Evolutionary conservation across 2,888 invertebrate genomes (phyloP), one percentile per base, ranked within the genome.

Genomic region (Luperina nickerlii): DNA sequence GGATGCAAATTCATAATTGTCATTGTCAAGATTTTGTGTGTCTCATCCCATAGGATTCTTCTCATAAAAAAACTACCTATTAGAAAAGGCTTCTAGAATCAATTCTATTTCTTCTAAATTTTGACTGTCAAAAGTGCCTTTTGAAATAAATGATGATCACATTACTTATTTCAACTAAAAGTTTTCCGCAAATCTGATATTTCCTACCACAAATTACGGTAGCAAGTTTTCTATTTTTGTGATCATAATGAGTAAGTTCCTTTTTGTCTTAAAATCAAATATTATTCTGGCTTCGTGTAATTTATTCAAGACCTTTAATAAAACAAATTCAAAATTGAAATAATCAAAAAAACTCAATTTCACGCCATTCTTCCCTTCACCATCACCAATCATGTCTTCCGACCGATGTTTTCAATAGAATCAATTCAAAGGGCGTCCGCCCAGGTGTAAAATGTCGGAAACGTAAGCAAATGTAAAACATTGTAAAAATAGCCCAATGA

Each of bases 401-500:
- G 66, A 63, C 60, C 18, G 66, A 63, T 8, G 24, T 66, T 66
- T 82, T 54, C 51, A 83, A 75, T 70, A 73, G 60, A 73, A 86
- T 72, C 74, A 67, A 83, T 83, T 76, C 78, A 82, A 82, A 85
- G 89, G 87, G 79, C 79, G 68, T 77, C 82, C 68, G 73, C 85
- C 82, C 79, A 82, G 86, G 81, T 87, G 83, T 87, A 83, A 79
- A 83, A 84, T 85, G 66, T 82, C 69, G 76, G 78, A 78, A 84
- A 82, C 80, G 71, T 77, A 81, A 87, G 85, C 77, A 84, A 77
- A 11, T 57, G 57, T n/a, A 57, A 85, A 73, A 76, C 70, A 57
- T 68, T 72, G 48, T 75, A 83, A 88, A 89, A 88, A 89, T 89
- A 89, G 79, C 45, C 75, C 78, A 74, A 83, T 89, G 83, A 87